phyloP scores from a whole-genome alignment of 2,113 vertebrate genomes.

The Pogonocichla stellata region DNA sequence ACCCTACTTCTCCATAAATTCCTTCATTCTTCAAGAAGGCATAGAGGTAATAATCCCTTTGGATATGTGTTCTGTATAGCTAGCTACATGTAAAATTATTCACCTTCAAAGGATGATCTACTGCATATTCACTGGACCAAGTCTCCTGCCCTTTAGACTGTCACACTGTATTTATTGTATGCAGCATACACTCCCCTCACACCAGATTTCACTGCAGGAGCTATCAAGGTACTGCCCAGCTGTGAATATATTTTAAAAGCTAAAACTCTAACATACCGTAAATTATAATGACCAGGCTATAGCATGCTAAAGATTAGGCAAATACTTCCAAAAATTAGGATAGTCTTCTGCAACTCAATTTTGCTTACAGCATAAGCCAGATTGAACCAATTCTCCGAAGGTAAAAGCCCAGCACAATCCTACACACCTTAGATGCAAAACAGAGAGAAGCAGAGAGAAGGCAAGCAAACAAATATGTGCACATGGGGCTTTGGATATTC shows the following conservation, averaged over 20 bases:
- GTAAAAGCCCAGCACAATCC: background rate
- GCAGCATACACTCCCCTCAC: background rate
- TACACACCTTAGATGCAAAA: background rate
- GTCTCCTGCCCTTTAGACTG: background rate
- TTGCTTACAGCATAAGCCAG: background rate
- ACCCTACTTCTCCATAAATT: background rate
- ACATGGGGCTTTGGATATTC: background rate
- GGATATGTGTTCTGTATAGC: background rate
- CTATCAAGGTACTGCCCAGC: background rate
- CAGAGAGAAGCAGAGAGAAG: background rate
- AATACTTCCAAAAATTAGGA: background rate
- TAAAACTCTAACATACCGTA: background rate
- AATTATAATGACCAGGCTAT: background rate
- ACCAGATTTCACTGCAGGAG: background rate
- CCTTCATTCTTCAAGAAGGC: background rate
- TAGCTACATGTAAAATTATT: background rate
- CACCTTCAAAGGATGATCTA: background rate
- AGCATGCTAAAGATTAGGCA: background rate
- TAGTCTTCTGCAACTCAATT: background rate
- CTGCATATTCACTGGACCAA: background rate
- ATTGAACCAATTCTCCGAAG: background rate
- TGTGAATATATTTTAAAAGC: background rate
- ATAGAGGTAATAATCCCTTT: background rate
- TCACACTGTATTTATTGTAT: background rate
- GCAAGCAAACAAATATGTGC: fast-evolving